A percentile compares a stretch with the other conserved stretches of the same genome.
Evolutionary conservation across 1,140 invertebrate genomes (phyloP).

Genomic region (Cydia pomonella): DNA sequence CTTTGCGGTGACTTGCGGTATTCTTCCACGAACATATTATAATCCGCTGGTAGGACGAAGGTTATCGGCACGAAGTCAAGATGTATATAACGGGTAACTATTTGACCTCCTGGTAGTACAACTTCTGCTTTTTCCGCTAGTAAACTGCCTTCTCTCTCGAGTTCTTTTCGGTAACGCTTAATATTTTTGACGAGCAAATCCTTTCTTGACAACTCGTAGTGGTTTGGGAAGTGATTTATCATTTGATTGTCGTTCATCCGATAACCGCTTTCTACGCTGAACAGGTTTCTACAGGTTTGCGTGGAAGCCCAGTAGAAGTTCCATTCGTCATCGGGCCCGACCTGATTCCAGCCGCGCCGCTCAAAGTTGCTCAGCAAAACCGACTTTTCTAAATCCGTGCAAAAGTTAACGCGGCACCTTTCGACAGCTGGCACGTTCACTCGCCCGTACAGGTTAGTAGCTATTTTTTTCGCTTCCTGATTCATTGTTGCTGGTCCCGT

Average conservation of each 20-base stretch:
- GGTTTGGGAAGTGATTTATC: constrained; percentile 96
- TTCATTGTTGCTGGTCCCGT: constrained; percentile 47
- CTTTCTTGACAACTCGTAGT: constrained; percentile 96
- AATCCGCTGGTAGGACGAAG: constrained; percentile 96
- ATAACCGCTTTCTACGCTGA: constrained; percentile 96
- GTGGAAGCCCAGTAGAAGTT: constrained; percentile 98
- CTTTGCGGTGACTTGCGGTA: constrained; percentile 96
- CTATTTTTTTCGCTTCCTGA: constrained; percentile 58
- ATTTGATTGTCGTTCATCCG: constrained; percentile 95
- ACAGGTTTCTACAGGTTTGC: constrained; percentile 93
- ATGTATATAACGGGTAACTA: constrained; percentile 89
- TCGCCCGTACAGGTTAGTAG: constrained; percentile 56
- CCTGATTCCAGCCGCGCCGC: constrained; percentile 94
- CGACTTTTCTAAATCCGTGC: constrained; percentile 96
- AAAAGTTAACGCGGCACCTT: constrained; percentile 87
- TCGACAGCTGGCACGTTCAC: constrained; percentile 61
- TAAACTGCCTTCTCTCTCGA: constrained; percentile 94
- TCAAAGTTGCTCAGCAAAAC: constrained; percentile 97
- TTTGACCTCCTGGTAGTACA: constrained; percentile 82
- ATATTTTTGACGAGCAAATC: constrained; percentile 98
- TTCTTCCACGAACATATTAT: constrained; percentile 98
- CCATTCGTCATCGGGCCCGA: constrained; percentile 96
- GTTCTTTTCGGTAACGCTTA: constrained; percentile 94
- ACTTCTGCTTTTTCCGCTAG: constrained; percentile 87
- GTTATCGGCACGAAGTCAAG: constrained; percentile 96